phyloP scores from a whole-genome alignment of 1,140 invertebrate genomes.

The Hyposmocoma kahamanoa region DNA sequence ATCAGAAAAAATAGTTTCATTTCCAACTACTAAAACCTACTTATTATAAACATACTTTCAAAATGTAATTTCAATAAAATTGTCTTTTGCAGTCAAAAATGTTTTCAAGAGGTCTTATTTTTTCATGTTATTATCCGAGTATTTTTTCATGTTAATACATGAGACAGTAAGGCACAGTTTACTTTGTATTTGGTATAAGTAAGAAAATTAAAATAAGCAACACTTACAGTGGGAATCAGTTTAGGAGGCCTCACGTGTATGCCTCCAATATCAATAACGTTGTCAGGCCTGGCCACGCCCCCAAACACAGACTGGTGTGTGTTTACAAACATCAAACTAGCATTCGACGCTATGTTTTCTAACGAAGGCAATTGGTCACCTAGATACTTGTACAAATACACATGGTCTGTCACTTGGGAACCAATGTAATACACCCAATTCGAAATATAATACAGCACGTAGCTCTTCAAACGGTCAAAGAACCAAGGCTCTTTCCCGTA shows the following conservation, averaged over 20 bases:
- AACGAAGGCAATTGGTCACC: conserved; percentile 71
- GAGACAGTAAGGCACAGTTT: no score
- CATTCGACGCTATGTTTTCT: conserved; percentile 73
- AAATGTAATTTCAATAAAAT: no score
- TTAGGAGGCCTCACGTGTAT: conserved; percentile 66
- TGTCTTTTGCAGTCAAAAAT: no score
- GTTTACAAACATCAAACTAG: conserved; percentile 76
- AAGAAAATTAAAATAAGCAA: no score
- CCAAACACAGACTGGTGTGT: conserved; percentile 73
- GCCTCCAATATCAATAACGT: conserved; percentile 77
- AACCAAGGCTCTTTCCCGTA: conserved; percentile 74
- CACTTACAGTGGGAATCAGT: conserved; percentile 63
- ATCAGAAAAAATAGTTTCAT: no score
- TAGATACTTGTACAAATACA: conserved; percentile 73
- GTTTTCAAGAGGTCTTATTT: no score
- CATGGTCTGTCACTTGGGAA: conserved; percentile 71
- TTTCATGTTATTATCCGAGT: no score
- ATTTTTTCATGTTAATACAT: no score
- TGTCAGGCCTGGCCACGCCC: conserved; percentile 65
- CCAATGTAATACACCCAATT: conserved; percentile 68
- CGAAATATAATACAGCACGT: conserved; percentile 60
- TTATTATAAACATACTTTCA: no score
- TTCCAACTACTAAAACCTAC: no score
- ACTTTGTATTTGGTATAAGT: no score
- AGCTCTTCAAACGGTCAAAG: conserved; percentile 73